These are phyloP conservation scores for Amphiura filiformis DNA, from an alignment of 35 echinoderm and acorn worm species.

Conservation along the genomic window DNA sequence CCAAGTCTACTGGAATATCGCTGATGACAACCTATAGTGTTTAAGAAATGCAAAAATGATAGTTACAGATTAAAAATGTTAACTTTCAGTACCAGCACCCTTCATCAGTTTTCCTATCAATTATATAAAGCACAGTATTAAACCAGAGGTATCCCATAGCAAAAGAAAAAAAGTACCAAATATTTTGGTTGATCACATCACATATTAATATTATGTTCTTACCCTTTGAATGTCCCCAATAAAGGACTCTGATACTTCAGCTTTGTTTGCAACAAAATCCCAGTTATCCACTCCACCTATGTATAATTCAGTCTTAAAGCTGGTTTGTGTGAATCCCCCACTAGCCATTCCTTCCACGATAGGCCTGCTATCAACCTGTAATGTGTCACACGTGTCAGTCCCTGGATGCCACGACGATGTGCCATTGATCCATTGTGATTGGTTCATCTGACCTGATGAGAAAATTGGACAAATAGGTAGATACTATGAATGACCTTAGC, in stretches of 20 bases:
- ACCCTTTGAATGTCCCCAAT: constrained; percentile 97
- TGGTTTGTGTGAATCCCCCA: constrained; percentile 86
- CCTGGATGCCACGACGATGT: constrained; percentile 65
- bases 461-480: no score
- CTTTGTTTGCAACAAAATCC: constrained; percentile 55
- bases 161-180: no score
- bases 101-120: no score
- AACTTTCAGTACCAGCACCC: no score
- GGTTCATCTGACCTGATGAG: constrained; percentile 63
- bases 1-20: constrained; percentile 70
- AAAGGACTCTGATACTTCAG: constrained; percentile 64
- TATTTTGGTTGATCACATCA: no score
- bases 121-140: no score
- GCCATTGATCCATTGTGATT: constrained; percentile 73
- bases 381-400: constrained; percentile 70
- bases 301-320: constrained; percentile 70
- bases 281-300: constrained; percentile 81
- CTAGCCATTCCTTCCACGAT: constrained; percentile 60
- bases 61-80: no score
- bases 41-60: neutral
- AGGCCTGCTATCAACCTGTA: constrained; percentile 67
- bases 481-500: no score
- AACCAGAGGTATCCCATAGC: no score
- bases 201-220: no score
- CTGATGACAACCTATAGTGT: constrained; percentile 73